Base-by-base conservation (phyloP, 2,797 vertebrate genomes). In the Orestias chungarensis region DNA sequence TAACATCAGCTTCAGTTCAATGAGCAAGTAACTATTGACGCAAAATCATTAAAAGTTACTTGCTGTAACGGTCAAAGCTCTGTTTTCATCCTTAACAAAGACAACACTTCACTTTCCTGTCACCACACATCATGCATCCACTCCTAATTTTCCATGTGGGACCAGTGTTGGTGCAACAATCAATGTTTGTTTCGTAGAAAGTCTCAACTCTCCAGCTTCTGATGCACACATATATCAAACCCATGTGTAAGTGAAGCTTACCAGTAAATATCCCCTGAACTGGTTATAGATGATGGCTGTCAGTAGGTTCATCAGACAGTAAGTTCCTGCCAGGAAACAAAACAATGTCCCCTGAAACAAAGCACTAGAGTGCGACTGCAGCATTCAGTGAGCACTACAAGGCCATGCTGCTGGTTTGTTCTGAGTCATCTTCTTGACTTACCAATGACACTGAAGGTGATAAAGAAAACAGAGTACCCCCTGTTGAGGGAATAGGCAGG, bases 241-340 rank as follows among this genome's bases (percentile, higher is more conserved):
- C 38, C 44, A 29, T 54, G 0, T 64, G 46, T 18, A 3, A 0
- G 9, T 18, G 44, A 64, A 46, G 87, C 94, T 96, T 85, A 99
- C 98, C 93, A 98, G 91, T 80, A 99, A 94, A 88, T 99, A 99
- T 42, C 98, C 98, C 38, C 97, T 95, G 91, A 99, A 99, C 87
- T 99, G 97, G 79, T 97, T 99, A 76, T 97, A 99, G 91, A 99
- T 97, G 88, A 99, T 97, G 78, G 98, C 98, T 0, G 97, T 99
- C 83, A 99, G 92, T 27, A 99, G 86, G 88, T 98, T 99, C 97
- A 99, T 99, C 85, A 99, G 74, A 82, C 97, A 97, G 82, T 97
- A 94, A 64, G 97, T 99, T 82, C 98, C 98, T 99, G 29, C 35
- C 11, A 23, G 72, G 31, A 72, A 52, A 25, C 14, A 76, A 69